These are phyloP conservation scores for Charaxes varanes DNA, from an alignment of 1,140 invertebrate genomes.

Conservation along the genomic window DNA sequence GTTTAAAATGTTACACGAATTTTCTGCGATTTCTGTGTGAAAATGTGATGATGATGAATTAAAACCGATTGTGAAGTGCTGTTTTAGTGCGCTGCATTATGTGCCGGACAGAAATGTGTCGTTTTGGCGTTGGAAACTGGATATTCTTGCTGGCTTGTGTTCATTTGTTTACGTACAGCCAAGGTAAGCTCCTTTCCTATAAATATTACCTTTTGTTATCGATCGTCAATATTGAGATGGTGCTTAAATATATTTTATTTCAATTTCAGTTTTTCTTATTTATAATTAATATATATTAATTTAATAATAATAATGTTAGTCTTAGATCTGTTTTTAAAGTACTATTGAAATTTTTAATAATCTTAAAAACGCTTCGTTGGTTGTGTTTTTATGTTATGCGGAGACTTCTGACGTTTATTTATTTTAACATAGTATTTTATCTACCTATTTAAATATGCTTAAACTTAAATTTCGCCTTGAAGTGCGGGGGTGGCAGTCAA, in stretches of 20 bases:
- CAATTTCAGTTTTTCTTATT: conserved; percentile 1
- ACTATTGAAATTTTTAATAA: no score
- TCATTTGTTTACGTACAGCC: conserved; percentile 71
- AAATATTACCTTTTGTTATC: conserved; percentile 62
- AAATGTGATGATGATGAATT: conserved; percentile 71
- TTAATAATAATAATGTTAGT: background rate
- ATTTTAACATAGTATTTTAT: conserved; percentile 36
- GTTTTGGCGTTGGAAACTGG: conserved; percentile 63
- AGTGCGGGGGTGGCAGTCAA: conserved; percentile 17
- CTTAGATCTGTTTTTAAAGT: no score
- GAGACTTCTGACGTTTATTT: conserved; percentile 34
- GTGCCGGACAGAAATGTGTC: conserved; percentile 67
- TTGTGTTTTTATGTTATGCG: conserved; percentile 1
- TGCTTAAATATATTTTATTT: conserved; percentile 1
- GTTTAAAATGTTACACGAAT: conserved; percentile 36
- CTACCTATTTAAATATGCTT: conserved; percentile 28
- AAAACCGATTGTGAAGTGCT: conserved; percentile 60
- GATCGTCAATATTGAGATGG: conserved; percentile 29
- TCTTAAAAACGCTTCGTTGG: no score
- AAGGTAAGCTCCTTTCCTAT: conserved; percentile 63
- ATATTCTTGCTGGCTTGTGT: conserved; percentile 61
- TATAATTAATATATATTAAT: background rate
- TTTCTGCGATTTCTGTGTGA: conserved; percentile 57
- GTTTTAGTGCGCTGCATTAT: conserved; percentile 49
- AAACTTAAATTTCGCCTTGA: conserved; percentile 28